Base-by-base conservation (phyloP, 64 coral and sea anemone genomes). In the Exaiptasia diaphana region DNA sequence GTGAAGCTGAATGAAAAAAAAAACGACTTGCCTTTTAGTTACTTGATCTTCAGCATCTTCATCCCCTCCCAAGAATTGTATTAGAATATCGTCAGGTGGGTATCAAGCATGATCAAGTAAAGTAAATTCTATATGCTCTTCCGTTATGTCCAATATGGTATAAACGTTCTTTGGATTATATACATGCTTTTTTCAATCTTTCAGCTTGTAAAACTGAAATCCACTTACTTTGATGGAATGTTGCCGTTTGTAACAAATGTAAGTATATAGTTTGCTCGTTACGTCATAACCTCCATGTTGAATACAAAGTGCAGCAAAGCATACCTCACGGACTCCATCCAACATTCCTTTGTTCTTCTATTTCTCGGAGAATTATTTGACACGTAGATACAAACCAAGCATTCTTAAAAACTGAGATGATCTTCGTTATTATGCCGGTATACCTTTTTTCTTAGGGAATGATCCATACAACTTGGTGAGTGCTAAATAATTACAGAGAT, bases 171-270 rank as follows among this genome's bases (percentile, higher is more conserved):
- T n/a, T n/a, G n/a, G n/a, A n/a, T n/a, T n/a, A n/a, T n/a, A n/a
- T n/a, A n/a, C n/a, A n/a, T n/a, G n/a, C n/a, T 77, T 82, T 58
- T 53, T 36, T 50, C 4, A 10, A 28, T 63, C 5, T 79, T 21
- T 88, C 38, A 96, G 93, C 67, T 96, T 0, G 81, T 80, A 21
- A 96, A 96, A 60, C 41, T 96, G 54, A 90, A 80, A 73, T 96
- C 93, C 12, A 89, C 93, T 8, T 96, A 96, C 44, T 90, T 90
- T 76, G 93, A 96, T 72, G 93, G 93, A 73, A 96, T 96, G 50
- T 53, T 96, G 25, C 32, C 75, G 20, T 72, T 80, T 36, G 37
- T 96, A 68, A 40, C 39, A 77, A 30, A 96, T 61, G 93, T 90
- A 86, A 71, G 60, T 45, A 5, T 8, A 82, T 13, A 27, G 27